These are phyloP conservation scores for Urocolius indicus DNA, from an alignment of 2,113 vertebrate species.

Conservation along the genomic window DNA sequence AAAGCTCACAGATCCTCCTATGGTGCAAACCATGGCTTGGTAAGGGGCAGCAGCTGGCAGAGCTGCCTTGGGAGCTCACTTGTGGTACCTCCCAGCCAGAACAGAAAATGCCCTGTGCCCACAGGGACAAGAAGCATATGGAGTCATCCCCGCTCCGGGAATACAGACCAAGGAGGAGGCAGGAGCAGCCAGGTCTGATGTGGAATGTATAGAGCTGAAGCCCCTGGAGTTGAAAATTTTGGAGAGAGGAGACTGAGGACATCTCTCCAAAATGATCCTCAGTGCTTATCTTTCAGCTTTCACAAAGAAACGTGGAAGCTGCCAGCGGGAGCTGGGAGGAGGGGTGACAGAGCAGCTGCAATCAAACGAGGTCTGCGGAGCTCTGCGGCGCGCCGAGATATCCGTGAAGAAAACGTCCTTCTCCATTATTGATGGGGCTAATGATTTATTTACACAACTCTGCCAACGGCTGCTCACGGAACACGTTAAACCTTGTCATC, in stretches of 20 bases:
- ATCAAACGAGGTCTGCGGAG: not conserved
- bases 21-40: rapidly evolving
- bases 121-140: rapidly evolving
- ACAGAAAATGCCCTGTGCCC: rapidly evolving
- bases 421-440: slow-evolving; percentile 41
- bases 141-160: not conserved
- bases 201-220: rapidly evolving
- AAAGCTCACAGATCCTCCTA: not conserved
- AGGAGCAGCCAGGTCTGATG: not conserved
- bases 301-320: not conserved
- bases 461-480: not conserved
- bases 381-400: rapidly evolving
- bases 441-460: slow-evolving; percentile 57
- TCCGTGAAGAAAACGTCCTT: not conserved
- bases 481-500: not conserved
- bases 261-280: rapidly evolving
- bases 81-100: not conserved
- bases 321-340: not conserved
- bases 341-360: not conserved
- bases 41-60: not conserved
- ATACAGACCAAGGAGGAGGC: rapidly evolving
- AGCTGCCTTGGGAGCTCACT: not conserved
- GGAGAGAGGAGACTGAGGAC: not conserved
- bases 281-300: not conserved
- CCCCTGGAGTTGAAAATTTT: not conserved